A percentile compares a stretch with the other conserved stretches of the same genome.
Evolutionary conservation across 2,888 invertebrate genomes (phyloP).

Genomic region (Athripsodes cinereus): DNA sequence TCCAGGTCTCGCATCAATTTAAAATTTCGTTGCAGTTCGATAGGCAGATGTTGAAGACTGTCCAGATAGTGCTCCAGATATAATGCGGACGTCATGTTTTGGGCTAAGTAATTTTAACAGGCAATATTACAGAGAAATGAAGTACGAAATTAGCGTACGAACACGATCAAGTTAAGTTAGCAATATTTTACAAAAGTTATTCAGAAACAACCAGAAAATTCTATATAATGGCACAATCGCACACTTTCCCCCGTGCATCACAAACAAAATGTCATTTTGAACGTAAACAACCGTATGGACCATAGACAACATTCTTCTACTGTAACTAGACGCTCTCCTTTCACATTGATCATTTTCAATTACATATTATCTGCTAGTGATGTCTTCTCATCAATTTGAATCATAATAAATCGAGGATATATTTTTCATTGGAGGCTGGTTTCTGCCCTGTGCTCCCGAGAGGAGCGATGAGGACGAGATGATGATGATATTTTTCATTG

Average conservation of each 20-base stretch:
- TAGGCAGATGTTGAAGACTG: slow-evolving; percentile 91
- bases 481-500: no score
- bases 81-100: slow-evolving; percentile 83
- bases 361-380: no score
- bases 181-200: not conserved
- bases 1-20: slow-evolving; percentile 94
- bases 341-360: no score
- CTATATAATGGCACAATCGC: not conserved
- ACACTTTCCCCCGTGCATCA: not conserved
- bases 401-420: no score
- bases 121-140: not conserved
- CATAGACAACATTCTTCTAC: no score
- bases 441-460: no score
- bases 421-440: no score
- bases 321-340: no score
- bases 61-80: slow-evolving; percentile 95
- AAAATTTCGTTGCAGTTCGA: slow-evolving; percentile 92
- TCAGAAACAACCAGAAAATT: not conserved
- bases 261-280: not conserved
- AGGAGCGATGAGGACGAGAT: no score
- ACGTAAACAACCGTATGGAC: not conserved
- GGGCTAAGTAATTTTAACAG: not conserved
- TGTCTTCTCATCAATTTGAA: no score
- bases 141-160: not conserved
- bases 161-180: not conserved